These are phyloP conservation scores for Simalia tracyae DNA, from an alignment of 2,797 vertebrate genomes.

Conservation along the genomic window DNA sequence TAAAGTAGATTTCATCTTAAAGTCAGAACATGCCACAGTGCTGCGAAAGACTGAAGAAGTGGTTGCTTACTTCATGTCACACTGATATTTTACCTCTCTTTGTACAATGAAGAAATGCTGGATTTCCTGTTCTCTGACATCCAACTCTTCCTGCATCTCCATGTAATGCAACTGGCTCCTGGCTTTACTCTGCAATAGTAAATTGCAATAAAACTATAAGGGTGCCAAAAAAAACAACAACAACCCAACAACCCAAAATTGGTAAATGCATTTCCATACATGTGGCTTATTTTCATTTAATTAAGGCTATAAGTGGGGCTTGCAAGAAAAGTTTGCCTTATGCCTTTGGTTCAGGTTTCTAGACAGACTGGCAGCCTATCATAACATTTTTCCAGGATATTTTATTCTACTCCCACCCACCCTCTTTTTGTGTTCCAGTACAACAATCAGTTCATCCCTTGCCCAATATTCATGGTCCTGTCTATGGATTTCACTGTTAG, in stretches of 20 bases:
- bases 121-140: slow-evolving; percentile 68
- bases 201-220: not conserved
- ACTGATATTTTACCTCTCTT: slow-evolving; percentile 68
- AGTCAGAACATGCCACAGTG: not conserved
- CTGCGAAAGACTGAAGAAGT: not conserved
- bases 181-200: slow-evolving; percentile 62
- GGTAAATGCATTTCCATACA: not conserved
- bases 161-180: slow-evolving; percentile 49
- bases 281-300: not conserved
- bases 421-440: not conserved
- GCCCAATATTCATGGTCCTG: not conserved
- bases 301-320: too few relatives aligned
- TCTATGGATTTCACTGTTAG: not conserved
- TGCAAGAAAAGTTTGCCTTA: not conserved
- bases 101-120: slow-evolving; percentile 61
- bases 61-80: not conserved
- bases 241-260: not conserved
- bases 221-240: not conserved
- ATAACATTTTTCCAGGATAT: not conserved
- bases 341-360: not conserved
- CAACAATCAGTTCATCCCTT: not conserved
- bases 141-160: slow-evolving; percentile 67
- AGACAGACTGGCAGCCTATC: not conserved
- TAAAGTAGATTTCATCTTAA: not conserved
- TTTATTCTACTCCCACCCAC: not conserved